Evolutionary conservation across 2,113 vertebrate genomes (phyloP).

Genomic region (Tinamus guttatus): DNA sequence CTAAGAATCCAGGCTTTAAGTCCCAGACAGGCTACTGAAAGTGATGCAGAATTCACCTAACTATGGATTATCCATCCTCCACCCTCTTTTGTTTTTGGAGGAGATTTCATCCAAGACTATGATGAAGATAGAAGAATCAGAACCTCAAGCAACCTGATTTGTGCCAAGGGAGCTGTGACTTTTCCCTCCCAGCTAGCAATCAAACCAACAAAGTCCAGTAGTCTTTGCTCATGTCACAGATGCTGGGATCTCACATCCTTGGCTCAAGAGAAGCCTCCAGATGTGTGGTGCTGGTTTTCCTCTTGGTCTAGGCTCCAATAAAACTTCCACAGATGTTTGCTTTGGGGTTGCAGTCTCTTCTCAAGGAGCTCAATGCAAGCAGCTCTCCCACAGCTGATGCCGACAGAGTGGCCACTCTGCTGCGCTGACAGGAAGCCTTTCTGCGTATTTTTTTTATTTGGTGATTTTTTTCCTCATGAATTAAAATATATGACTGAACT

Average conservation of each 20-base stretch:
- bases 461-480: neutral
- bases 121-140: neutral
- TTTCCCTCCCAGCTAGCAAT: neutral
- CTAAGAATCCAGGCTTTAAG: neutral
- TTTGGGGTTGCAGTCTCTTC: neutral
- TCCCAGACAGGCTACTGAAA: neutral
- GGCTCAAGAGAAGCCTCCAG: neutral
- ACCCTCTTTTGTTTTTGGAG: neutral
- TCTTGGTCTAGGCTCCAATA: neutral
- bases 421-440: neutral
- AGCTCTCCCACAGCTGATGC: fast-evolving
- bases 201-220: neutral
- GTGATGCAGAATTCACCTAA: fast-evolving
- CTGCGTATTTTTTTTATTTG: neutral
- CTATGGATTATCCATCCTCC: neutral
- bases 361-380: neutral
- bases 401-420: neutral
- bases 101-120: neutral
- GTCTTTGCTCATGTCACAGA: neutral
- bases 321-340: constrained; percentile 32
- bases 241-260: neutral
- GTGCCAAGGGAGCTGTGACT: neutral
- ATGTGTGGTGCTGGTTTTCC: neutral
- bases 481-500: neutral
- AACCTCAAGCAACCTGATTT: neutral